phyloP scores from a whole-genome alignment of 2,113 vertebrate genomes.

The Neotoma lepida region DNA sequence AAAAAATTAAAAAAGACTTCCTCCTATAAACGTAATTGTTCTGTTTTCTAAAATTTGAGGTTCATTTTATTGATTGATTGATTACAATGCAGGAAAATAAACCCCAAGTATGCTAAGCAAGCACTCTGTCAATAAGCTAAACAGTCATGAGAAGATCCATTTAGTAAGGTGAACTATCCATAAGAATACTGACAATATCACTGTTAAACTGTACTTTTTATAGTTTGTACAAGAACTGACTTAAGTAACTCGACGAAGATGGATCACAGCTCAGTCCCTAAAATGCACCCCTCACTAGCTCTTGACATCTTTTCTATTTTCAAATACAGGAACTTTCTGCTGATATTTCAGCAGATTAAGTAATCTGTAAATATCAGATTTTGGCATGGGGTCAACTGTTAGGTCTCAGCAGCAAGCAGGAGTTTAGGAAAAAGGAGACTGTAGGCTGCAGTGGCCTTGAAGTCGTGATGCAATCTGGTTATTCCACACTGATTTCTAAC shows the following conservation, averaged over 20 bases:
- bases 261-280: background rate
- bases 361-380: background rate
- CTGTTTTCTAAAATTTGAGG: background rate
- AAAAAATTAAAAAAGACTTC: background rate
- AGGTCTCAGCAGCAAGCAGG: background rate
- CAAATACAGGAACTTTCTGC: background rate
- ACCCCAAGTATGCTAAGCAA: background rate
- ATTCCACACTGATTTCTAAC: background rate
- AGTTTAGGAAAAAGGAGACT: background rate
- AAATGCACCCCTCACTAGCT: background rate
- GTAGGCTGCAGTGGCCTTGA: background rate
- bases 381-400: background rate
- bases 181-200: background rate
- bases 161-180: background rate
- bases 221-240: background rate
- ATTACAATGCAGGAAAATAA: background rate
- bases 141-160: background rate
- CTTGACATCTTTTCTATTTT: background rate
- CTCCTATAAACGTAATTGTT: background rate
- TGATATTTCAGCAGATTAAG: background rate
- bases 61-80: background rate
- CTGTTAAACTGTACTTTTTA: background rate
- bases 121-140: background rate
- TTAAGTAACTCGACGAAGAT: background rate
- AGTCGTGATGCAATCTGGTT: background rate